Percentiles rank a stretch among this genome's conserved stretches.
Conservation (phyloP, 2,888 invertebrate species). For the Brachyopa scutellaris region DNA sequence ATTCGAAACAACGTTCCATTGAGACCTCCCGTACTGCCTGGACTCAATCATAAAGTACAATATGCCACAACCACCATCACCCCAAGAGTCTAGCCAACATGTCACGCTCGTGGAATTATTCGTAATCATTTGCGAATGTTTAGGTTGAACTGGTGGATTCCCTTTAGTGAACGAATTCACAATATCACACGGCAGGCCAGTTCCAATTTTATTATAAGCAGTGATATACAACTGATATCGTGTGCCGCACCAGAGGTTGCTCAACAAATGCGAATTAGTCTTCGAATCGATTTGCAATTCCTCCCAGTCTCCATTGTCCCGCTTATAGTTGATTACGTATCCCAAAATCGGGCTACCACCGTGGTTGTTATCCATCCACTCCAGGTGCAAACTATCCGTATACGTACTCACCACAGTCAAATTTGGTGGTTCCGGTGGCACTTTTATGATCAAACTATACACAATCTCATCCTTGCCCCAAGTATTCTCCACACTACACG, state of each 20-base stretch:
- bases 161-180: slow-evolving; percentile 93
- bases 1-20: slow-evolving; percentile 91
- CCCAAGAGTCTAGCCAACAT: slow-evolving; percentile 93
- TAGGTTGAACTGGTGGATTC: slow-evolving; percentile 90
- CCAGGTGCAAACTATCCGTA: slow-evolving; percentile 90
- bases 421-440: slow-evolving; percentile 93
- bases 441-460: slow-evolving; percentile 87
- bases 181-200: slow-evolving; percentile 93
- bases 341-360: slow-evolving; percentile 92
- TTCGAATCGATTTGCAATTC: slow-evolving; percentile 93
- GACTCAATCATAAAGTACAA: slow-evolving; percentile 93
- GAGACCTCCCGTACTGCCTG: slow-evolving; percentile 83
- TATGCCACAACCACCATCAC: slow-evolving; percentile 94
- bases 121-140: slow-evolving; percentile 90
- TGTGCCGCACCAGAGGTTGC: slow-evolving; percentile 93
- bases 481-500: slow-evolving; percentile 92
- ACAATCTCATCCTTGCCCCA: slow-evolving; percentile 92
- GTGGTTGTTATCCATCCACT: slow-evolving; percentile 91
- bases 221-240: slow-evolving; percentile 94
- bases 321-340: slow-evolving; percentile 94
- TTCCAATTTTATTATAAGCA: slow-evolving; percentile 94
- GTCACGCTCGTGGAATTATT: slow-evolving; percentile 93
- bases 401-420: slow-evolving; percentile 91
- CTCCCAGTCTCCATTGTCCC: slow-evolving; percentile 95
- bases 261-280: slow-evolving; percentile 89